These are phyloP conservation scores for Petrocephalus sullivani DNA, from an alignment of 2,797 vertebrate species.

Conservation along the genomic window DNA sequence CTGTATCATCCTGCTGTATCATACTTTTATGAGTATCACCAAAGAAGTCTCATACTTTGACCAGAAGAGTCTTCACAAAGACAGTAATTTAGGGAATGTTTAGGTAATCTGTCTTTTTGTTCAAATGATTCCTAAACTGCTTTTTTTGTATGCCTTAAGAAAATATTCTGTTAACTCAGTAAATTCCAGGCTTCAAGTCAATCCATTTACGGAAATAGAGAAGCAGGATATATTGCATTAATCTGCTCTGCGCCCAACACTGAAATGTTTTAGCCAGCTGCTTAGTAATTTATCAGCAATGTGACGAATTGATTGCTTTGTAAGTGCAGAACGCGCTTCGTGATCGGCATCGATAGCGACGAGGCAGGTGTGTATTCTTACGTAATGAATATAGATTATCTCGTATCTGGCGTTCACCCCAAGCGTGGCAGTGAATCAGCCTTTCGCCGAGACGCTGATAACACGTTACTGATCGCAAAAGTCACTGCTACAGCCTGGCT, in stretches of 20 bases:
- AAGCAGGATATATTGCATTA: constrained; percentile 3
- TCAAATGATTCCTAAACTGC: not conserved
- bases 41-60: not conserved
- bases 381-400: not conserved
- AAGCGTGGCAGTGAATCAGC: not conserved
- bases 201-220: not conserved
- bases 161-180: not conserved
- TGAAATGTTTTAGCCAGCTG: constrained; percentile 16
- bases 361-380: not conserved
- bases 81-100: not conserved
- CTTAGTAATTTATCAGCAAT: constrained; percentile 10
- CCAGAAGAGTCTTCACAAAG: not conserved
- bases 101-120: not conserved
- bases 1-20: not conserved
- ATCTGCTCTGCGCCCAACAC: not conserved
- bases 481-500: not conserved
- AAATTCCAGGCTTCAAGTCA: constrained; percentile 14
- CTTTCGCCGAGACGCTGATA: not conserved
- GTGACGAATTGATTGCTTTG: constrained; percentile 12
- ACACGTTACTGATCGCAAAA: not conserved
- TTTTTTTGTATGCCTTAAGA: not conserved
- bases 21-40: not conserved
- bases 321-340: not conserved
- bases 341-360: constrained; percentile 15
- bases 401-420: not conserved